Evolutionary conservation across 92 coral and sea anemone genomes (phyloP), one percentile per base, ranked within the genome.

Genomic region (Porites lobata): DNA sequence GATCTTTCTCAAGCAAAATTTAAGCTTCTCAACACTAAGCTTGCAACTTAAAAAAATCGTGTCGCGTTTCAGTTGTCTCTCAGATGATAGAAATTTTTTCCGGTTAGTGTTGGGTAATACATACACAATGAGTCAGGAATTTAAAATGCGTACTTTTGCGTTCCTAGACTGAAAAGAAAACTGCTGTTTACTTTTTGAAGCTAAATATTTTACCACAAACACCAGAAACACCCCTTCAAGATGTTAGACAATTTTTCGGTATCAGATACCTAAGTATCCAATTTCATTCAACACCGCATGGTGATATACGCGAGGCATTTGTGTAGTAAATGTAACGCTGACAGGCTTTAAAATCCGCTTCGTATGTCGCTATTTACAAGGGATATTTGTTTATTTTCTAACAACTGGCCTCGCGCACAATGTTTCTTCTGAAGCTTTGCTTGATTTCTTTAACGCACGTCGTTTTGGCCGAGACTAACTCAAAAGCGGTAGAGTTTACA

Each of bases 401-500:
- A 1, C 12, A 57, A 15, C 78, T 10, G 9, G 17, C 9, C 61
- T 70, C 20, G 12, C 22, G 47, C 11, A 29, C 2, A 17, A 84
- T 84, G 87, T 47, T 62, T 50, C n/a, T 22, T 2, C 50, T 84
- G 8, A 7, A 19, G 32, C 61, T 72, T 14, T 65, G 20, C 21
- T 84, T 20, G 50, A 20, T 21, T 65, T 59, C 63, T 1, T 64
- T 84, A 17, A 50, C 26, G 63, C 80, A 84, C 63, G 24, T 22
- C 29, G 73, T 24, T 18, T 64, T 26, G n/a, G 47, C 65, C 4
- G 24, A 61, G 26, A 24, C 50, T 4, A 74, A 76, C 12, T 50
- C 12, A 15, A 61, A 80, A 38, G 95, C 95, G 1, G 20, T 69
- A 32, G 85, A 82, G 0, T 94, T 96, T 65, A 79, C 94, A 22